Evolutionary conservation across 2,888 invertebrate genomes (phyloP), one percentile per base, ranked within the genome.

Genomic region (Leucania comma): DNA sequence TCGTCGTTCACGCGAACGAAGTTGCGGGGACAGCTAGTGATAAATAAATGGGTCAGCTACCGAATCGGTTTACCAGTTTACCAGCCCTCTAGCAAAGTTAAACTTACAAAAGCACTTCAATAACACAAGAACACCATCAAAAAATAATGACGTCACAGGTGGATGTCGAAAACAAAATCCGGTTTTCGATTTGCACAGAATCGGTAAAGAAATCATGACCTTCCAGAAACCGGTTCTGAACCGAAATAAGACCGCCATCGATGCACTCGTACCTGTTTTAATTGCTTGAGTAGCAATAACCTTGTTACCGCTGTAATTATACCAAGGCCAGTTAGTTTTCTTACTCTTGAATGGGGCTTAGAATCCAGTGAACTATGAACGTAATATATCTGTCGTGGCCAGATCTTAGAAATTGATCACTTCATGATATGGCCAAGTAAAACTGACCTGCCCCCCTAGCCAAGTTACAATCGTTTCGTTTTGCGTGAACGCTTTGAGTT

Each of bases 221-320:
- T 78, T 59, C 57, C 46, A 42, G 35, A 32, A 82, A 75, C 76
- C 69, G 53, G 84, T 78, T 71, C 5, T 35, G 17, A 32, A 26
- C 74, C 75, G 42, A 76, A 83, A 84, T 73, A 67, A 77, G 56
- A 58, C 32, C 32, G 24, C 53, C 17, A 60, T 60, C 60, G 69
- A 35, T 77, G 67, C 82, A 78, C 69, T 62, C 35, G 5, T 67
- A 78, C 80, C 75, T 54, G 81, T 71, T 83, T 82, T 84, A 84
- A 86, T 82, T 82, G 73, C 68, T 64, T 60, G 59, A 59, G 77
- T 80, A 82, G 81, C 85, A 84, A 82, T 82, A 78, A 84, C 80
- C 85, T 80, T 80, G 80, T 82, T 81, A 80, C 58, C 60, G 70
- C 46, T n/a, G 71, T 81, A 86, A 87, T 86, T 74, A 86, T 65